Evolutionary conservation across 2,888 invertebrate genomes (phyloP).

Genomic region (Sphaeridia pumilis): DNA sequence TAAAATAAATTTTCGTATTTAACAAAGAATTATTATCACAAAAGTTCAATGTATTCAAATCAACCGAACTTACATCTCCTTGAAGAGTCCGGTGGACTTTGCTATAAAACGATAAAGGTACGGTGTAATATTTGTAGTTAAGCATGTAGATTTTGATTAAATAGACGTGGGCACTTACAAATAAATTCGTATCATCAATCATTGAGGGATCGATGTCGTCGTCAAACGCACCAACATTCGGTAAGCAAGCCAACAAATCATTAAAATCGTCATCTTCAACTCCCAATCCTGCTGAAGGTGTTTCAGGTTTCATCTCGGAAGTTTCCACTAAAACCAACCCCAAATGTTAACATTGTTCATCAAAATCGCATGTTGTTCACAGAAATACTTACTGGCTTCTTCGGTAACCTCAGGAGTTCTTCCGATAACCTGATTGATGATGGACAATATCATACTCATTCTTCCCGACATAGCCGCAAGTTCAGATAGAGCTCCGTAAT

Average conservation of each 20-base stretch:
- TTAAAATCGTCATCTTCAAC: conserved; percentile 13
- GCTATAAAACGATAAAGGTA: no score
- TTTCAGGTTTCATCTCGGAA: no score
- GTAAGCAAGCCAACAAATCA: conserved; percentile 12
- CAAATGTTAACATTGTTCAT: no score
- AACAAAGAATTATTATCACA: not conserved
- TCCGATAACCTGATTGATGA: conserved; percentile 5
- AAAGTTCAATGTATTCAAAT: not conserved
- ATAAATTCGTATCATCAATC: conserved; percentile 9
- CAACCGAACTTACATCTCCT: conserved; percentile 5
- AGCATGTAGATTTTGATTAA: no score
- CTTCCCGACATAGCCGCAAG: conserved; percentile 2
- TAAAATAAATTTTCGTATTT: no score
- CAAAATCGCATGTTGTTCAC: no score
- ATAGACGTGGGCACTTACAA: no score
- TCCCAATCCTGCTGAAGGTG: not conserved
- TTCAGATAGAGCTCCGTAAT: not conserved
- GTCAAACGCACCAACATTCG: conserved; percentile 5
- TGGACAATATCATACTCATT: conserved; percentile 4
- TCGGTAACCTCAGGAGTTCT: no score
- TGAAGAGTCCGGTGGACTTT: conserved; percentile 7
- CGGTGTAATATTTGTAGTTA: no score
- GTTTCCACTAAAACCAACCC: no score
- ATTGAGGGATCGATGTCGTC: conserved; percentile 8
- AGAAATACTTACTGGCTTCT: no score